phyloP scores from a whole-genome alignment of 2,113 vertebrate genomes.

The Syngnathus floridae region DNA sequence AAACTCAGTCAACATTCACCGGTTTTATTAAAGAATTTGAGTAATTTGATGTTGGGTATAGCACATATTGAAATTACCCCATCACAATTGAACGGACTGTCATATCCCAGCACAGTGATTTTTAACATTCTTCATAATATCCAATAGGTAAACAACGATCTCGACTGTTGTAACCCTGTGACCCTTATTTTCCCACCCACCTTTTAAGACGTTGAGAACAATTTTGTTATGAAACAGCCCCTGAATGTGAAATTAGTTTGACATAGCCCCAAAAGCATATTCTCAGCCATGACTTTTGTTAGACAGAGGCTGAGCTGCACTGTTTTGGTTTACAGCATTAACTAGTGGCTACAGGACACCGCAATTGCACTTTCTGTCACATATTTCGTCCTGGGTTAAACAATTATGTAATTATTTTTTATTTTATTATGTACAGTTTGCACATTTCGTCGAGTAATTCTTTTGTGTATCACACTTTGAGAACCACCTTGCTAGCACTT shows the following conservation, averaged over 20 bases:
- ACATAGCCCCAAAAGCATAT: neutral
- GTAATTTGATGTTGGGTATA: neutral
- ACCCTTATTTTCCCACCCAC: neutral
- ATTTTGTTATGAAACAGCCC: neutral
- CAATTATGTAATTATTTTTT: no score
- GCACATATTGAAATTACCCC: neutral
- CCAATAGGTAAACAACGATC: neutral
- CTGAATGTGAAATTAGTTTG: neutral
- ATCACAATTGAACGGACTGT: neutral
- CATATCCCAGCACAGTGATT: neutral
- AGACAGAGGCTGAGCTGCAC: neutral
- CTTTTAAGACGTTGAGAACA: neutral
- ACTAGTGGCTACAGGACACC: neutral
- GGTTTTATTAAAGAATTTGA: neutral
- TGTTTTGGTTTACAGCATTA: neutral
- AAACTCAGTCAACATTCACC: neutral
- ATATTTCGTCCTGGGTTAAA: no score
- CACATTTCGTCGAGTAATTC: neutral
- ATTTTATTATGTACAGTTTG: neutral
- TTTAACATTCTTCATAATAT: neutral
- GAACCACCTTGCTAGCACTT: neutral
- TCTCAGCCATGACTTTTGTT: neutral
- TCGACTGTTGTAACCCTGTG: neutral
- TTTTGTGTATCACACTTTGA: neutral
- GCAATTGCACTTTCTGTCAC: neutral